A percentile compares a stretch with the other conserved stretches of the same genome.
Evolutionary conservation across 1,140 invertebrate species (phyloP).

Genomic region (Adoxophyes honmai): DNA sequence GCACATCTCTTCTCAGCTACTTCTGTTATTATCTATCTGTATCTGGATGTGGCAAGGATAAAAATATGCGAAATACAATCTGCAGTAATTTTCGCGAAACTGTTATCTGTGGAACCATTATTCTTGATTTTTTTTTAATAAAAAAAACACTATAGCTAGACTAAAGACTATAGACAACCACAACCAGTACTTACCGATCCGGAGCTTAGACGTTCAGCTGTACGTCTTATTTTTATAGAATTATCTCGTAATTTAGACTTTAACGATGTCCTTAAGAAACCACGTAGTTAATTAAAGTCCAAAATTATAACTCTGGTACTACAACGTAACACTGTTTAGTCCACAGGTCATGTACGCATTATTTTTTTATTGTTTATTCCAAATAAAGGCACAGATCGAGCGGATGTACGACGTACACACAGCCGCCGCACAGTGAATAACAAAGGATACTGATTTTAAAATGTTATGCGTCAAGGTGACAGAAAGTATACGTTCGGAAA

Average conservation of each 20-base stretch:
- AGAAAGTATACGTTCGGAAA: not conserved
- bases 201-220: not conserved
- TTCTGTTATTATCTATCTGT: too few species aligned
- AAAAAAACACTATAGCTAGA: too few species aligned
- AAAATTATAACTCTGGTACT: not conserved
- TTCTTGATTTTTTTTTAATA: too few species aligned
- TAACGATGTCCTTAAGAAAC: not conserved
- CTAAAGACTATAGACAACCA: too few species aligned
- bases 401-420: not conserved
- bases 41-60: too few species aligned
- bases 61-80: too few species aligned
- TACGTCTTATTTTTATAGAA: not conserved
- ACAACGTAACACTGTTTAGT: not conserved
- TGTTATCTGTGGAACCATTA: too few species aligned
- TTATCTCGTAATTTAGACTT: not conserved
- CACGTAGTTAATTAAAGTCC: not conserved
- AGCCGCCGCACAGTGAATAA: not conserved
- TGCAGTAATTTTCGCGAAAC: too few species aligned
- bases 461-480: not conserved
- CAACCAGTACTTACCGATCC: not conserved
- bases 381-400: conserved; percentile 7
- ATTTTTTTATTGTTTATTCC: conserved; percentile 7
- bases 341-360: not conserved
- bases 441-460: conserved; percentile 10
- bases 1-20: too few species aligned